A percentile compares a stretch with the other conserved stretches of the same genome.
Evolutionary conservation across 2,888 invertebrate species (phyloP).

Genomic region (Nemotelus nigrinus): DNA sequence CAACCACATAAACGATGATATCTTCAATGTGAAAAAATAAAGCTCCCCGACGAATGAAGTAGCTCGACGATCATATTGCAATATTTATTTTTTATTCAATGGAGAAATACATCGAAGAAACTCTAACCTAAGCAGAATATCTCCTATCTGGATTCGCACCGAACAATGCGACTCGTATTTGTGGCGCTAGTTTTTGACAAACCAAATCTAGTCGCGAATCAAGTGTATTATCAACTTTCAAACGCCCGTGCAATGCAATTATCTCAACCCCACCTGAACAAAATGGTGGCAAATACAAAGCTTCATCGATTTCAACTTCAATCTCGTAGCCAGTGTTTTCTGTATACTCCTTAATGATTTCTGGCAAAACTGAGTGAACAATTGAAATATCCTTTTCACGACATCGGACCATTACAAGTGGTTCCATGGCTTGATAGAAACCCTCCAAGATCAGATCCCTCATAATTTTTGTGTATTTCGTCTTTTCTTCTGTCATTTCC

Average conservation of each 20-base stretch:
- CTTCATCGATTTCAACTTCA: constrained; percentile 76
- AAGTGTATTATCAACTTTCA: constrained; percentile 84
- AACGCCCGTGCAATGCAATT: constrained; percentile 76
- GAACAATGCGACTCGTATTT: constrained; percentile 89
- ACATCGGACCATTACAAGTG: constrained; percentile 77
- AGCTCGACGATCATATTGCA: no score
- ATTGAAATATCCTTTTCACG: constrained; percentile 78
- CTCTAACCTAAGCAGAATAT: constrained; percentile 66
- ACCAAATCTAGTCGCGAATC: constrained; percentile 91
- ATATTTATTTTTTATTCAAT: no score
- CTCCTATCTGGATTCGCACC: constrained; percentile 91
- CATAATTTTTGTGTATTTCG: constrained; percentile 76
- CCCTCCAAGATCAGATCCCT: constrained; percentile 84
- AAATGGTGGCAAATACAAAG: constrained; percentile 76
- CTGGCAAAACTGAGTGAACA: constrained; percentile 72
- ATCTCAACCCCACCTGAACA: constrained; percentile 90
- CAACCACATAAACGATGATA: no score
- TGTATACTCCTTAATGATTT: constrained; percentile 74
- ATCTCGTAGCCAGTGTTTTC: constrained; percentile 75
- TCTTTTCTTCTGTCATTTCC: constrained; percentile 71
- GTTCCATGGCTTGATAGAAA: constrained; percentile 85
- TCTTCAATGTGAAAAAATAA: no score
- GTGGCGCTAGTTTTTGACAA: constrained; percentile 87
- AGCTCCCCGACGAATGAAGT: no score
- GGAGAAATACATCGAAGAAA: no score